A percentile compares a stretch with the other conserved stretches of the same genome.
Conservation (phyloP, 2,888 invertebrate genomes). For the Andricus curvator region DNA sequence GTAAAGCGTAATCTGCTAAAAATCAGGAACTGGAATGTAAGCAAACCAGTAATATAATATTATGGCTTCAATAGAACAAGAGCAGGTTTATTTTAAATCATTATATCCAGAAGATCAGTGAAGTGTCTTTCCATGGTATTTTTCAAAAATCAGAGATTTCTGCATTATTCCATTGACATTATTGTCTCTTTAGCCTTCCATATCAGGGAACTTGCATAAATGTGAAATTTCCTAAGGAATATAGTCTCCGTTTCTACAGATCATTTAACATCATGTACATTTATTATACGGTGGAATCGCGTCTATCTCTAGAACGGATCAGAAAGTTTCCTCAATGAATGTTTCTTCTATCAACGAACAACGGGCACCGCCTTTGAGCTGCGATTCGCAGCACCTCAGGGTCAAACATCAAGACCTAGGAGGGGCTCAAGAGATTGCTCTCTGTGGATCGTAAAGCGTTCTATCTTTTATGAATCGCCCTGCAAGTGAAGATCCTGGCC, state of each 20-base stretch:
- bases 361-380: constrained; percentile 39
- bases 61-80: constrained; percentile 24
- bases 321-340: constrained; percentile 41
- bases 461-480: constrained; percentile 27
- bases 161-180: background rate
- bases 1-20: constrained; percentile 19
- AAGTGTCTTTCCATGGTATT: no score
- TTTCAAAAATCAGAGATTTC: no score
- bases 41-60: constrained; percentile 17
- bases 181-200: background rate
- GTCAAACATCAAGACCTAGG: constrained; percentile 41
- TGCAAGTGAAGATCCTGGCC: constrained; percentile 39
- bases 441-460: constrained; percentile 29
- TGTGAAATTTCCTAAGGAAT: constrained; percentile 16
- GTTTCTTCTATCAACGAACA: constrained; percentile 41
- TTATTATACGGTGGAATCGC: constrained; percentile 31
- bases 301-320: constrained; percentile 38
- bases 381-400: constrained; percentile 40
- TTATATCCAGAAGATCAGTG: background rate
- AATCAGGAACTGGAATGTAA: constrained; percentile 33
- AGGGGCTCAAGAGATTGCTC: constrained; percentile 41
- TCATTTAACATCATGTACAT: constrained; percentile 36
- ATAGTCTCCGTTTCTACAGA: constrained; percentile 24
- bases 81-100: background rate
- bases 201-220: constrained; percentile 16